A percentile compares a stretch with the other conserved stretches of the same genome.
Conservation (phyloP, 2,888 invertebrate genomes). For the Patella ulyssiponensis region DNA sequence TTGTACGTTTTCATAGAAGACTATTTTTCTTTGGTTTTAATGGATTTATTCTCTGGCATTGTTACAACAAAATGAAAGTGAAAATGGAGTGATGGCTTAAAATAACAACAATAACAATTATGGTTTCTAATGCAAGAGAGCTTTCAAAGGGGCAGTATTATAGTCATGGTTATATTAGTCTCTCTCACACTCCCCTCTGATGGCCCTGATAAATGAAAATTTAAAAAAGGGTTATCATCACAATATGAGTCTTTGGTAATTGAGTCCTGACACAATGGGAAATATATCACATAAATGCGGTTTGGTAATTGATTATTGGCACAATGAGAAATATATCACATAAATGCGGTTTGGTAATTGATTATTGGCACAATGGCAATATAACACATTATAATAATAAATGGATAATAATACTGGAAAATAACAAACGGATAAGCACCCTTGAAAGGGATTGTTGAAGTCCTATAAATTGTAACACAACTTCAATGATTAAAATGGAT, state of each 20-base stretch:
- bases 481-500: neutral
- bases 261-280: no score
- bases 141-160: neutral
- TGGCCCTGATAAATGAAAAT: neutral
- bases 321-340: no score
- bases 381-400: no score
- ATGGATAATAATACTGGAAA: no score
- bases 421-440: neutral
- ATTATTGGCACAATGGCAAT: no score
- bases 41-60: no score
- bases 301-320: no score
- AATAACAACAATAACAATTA: neutral
- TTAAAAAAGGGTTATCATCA: neutral
- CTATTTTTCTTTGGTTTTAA: no score
- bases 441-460: neutral
- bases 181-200: constrained; percentile 7
- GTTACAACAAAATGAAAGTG: no score
- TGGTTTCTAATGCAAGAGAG: neutral
- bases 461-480: neutral
- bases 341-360: no score
- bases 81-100: neutral
- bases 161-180: constrained; percentile 3
- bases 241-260: neutral
- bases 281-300: no score
- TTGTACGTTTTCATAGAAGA: no score